Base-by-base conservation (phyloP, 1,140 invertebrate species). In the Bombus picipes region DNA sequence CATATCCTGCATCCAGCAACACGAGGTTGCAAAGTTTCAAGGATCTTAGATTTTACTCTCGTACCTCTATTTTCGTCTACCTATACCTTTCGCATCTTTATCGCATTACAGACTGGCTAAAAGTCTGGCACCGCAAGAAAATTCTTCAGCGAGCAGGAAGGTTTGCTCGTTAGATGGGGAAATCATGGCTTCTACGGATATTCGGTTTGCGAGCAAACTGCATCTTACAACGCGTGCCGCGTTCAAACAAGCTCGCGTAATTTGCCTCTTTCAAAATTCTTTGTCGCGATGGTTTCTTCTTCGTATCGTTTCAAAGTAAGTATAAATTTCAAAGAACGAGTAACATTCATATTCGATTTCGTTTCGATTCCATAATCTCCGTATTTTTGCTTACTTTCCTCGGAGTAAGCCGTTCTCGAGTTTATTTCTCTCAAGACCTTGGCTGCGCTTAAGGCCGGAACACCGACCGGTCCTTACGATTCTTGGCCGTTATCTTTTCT, bases 401-500 rank as follows among this genome's bases (percentile, higher is more conserved):
- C 15, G 10, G 4, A 28, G 74, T 77, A 41, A 76, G 34, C 53
- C 34, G 32, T 6, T 62, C n/a, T 66, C 2, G 15, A 57, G 59
- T 78, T 74, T 83, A 77, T 83, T 75, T 77, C 37, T 1, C 76
- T 15, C 9, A 25, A 53, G 47, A 71, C 75, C 77, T 22, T 73
- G 25, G 18, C 53, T 41, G 34, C 34, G 25, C 32, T 68, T 57
- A 84, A 70, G 47, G 34, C 57, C 53, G 57, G n/a, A 87, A n/a
- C 70, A 37, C 10, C 47, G 10, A 41, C 47, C 43, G 68, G 47
- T 80, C 68, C 32, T 87, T 77, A 65, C 47, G 81, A 88, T 87
- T 75, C 78, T 76, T 83, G 73, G 43, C 82, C 81, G 76, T 87
- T 88, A 88, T 88, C 86, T 87, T 84, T 84, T 87, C 87, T 65